These are phyloP conservation scores for Notocelia uddmanniana DNA, from an alignment of 2,888 invertebrate species.

Conservation along the genomic window DNA sequence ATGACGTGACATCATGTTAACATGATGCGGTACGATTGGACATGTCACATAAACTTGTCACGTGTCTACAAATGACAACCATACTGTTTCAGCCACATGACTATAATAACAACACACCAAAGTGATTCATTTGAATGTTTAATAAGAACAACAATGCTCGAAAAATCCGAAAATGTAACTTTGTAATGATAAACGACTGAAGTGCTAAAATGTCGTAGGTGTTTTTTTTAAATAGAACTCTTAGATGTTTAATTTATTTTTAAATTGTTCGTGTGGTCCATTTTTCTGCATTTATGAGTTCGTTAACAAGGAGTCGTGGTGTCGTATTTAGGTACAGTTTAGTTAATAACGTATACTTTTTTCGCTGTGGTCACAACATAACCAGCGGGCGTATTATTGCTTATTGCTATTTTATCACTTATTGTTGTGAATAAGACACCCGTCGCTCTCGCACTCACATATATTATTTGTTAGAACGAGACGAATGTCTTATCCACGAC, in stretches of 20 bases:
- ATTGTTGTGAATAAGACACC: no score
- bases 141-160: not conserved
- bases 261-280: not conserved
- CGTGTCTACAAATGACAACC: slow-evolving; percentile 16
- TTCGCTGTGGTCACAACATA: no score
- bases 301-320: not conserved
- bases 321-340: no score
- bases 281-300: not conserved
- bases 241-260: slow-evolving; percentile 34
- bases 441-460: no score
- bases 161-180: slow-evolving; percentile 21
- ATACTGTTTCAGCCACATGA: not conserved
- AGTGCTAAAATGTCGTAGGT: slow-evolving; percentile 1
- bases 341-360: no score
- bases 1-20: slow-evolving; percentile 36
- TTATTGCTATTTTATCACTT: no score
- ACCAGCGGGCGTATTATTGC: no score
- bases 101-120: not conserved
- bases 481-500: no score
- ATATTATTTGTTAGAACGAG: no score
- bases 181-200: slow-evolving; percentile 6
- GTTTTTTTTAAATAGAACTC: slow-evolving; percentile 4
- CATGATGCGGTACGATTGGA: slow-evolving; percentile 18
- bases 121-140: not conserved
- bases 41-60: slow-evolving; percentile 31